Evolutionary conservation across 2,113 vertebrate genomes (phyloP).

Genomic region (Gnathonemus longibarbis): DNA sequence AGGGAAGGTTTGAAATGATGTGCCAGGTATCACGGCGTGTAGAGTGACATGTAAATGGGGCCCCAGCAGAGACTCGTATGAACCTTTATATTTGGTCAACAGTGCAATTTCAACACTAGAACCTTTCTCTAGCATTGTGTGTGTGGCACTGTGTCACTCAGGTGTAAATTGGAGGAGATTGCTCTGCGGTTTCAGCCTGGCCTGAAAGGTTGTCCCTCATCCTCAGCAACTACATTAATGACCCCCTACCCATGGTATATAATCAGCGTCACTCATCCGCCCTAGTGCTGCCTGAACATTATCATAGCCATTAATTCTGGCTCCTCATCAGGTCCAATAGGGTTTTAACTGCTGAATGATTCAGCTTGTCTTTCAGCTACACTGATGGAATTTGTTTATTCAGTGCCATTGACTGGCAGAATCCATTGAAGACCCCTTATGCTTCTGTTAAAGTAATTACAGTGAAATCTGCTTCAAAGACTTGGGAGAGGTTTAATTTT

Average conservation of each 20-base stretch:
- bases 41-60: background rate
- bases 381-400: background rate
- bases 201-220: background rate
- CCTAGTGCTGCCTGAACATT: constrained; percentile 10
- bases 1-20: background rate
- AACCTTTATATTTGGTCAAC: background rate
- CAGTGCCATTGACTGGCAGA: background rate
- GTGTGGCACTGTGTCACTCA: background rate
- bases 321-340: background rate
- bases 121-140: background rate
- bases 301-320: constrained; percentile 20
- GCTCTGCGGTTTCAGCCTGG: background rate
- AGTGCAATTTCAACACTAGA: background rate
- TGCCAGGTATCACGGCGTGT: background rate
- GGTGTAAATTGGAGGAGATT: background rate
- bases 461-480: background rate
- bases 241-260: background rate
- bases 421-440: background rate
- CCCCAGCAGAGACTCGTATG: background rate
- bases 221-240: background rate
- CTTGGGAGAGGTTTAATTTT: background rate
- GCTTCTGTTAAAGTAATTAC: background rate
- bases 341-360: constrained; percentile 12
- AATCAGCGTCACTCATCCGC: background rate
- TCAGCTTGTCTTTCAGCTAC: background rate